Base-by-base conservation (phyloP, 2,888 invertebrate genomes). In the Proisotoma minuta region DNA sequence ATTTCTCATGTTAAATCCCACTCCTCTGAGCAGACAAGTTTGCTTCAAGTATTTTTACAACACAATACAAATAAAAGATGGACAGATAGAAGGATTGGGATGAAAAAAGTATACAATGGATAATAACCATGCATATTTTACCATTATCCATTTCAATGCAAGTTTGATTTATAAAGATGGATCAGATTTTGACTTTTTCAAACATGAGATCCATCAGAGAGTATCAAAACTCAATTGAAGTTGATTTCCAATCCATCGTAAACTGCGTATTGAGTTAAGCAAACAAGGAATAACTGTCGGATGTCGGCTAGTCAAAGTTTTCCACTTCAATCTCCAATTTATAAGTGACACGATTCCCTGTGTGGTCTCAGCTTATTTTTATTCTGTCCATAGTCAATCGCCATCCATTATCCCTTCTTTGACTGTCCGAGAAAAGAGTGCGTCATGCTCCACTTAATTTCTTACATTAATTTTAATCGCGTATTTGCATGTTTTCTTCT, bases 301-400 rank as follows among this genome's bases (percentile, higher is more conserved):
- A n/a, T 34, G 8, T 34, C 8, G 8, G 52, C 29, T 52, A 18
- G 18, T 22, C 27, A 54, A 54, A 39, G 39, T 54, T 54, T 28
- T 54, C 34, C 27, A 54, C 27, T 28, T 27, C 28, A 54, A 28
- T 28, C 39, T 54, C 29, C 53, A 54, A 54, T 54, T 54, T 29
- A 20, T n/a, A n/a, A 43, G 15, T 43, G 53, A 54, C 53, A 39
- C 39, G 53, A 54, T 54, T 54, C 39, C 53, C 29, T 54, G 39
- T 34, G 53, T 54, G 53, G 53, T 54, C 53, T 28, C 50, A 50
- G 50, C 50, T 50, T 43, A 43, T 43, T 43, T 43, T 43, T 43
- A 43, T 43, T 43, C 43, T 43, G 43, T 43, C 43, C 43, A 43
- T 43, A 43, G 43, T 43, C 43, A 15, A 43, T 43, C 43, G 5